A percentile compares a stretch with the other conserved stretches of the same genome.
Evolutionary conservation across 1,140 invertebrate genomes (phyloP).

Genomic region (Dufourea novaeangliae): DNA sequence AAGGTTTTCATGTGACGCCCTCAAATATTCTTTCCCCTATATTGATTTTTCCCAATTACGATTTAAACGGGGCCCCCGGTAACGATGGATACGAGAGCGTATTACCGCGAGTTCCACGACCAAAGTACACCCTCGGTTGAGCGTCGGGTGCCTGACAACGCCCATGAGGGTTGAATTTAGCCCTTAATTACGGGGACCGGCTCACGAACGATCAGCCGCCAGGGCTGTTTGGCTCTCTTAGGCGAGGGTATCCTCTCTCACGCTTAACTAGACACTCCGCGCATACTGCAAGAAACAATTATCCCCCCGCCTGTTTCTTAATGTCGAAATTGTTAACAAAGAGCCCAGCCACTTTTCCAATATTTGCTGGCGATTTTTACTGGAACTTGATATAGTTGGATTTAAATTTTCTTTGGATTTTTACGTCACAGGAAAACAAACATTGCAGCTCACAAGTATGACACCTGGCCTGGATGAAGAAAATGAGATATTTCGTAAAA

Average conservation of each 20-base stretch:
- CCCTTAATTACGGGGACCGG: conserved; percentile 59
- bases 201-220: conserved; percentile 44
- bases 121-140: conserved; percentile 59
- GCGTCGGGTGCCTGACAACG: conserved; percentile 44
- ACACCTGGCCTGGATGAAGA: too few relatives aligned
- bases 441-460: too few relatives aligned
- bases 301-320: conserved; percentile 3
- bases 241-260: conserved; percentile 22
- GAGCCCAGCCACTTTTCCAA: background rate
- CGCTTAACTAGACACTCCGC: conserved; percentile 11
- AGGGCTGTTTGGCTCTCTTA: conserved; percentile 26
- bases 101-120: conserved; percentile 45
- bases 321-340: background rate
- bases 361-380: too few relatives aligned
- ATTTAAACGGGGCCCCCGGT: conserved; percentile 47
- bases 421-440: too few relatives aligned
- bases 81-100: conserved; percentile 46
- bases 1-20: background rate
- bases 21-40: conserved; percentile 16
- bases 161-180: conserved; percentile 60
- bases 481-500: too few relatives aligned
- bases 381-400: too few relatives aligned
- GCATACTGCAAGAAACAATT: conserved; percentile 23
- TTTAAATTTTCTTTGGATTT: too few relatives aligned
- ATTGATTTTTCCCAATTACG: conserved; percentile 62